These are phyloP conservation scores for Mactra quadrangularis DNA, from an alignment of 1,140 invertebrate genomes.

Conservation along the genomic window DNA sequence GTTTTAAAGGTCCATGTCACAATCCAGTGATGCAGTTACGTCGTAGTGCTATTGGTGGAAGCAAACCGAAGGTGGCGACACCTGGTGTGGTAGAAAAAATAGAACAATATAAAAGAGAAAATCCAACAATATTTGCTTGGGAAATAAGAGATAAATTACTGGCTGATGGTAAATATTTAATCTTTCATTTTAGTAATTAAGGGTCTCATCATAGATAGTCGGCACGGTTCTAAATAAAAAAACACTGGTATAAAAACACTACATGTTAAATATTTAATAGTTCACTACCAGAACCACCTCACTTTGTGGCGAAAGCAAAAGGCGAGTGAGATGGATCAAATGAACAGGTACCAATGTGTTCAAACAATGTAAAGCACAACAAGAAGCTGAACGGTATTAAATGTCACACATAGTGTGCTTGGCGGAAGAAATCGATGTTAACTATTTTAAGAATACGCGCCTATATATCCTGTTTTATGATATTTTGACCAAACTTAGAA, in stretches of 20 bases:
- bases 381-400: no score
- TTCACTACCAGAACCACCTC: no score
- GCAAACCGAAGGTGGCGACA: constrained; percentile 99
- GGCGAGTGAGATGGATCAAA: no score
- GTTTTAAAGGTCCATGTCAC: constrained; percentile 93
- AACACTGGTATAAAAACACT: background rate
- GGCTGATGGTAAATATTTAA: constrained; percentile 96
- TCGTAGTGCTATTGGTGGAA: constrained; percentile 98
- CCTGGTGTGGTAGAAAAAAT: constrained; percentile 99
- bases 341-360: no score
- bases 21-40: constrained; percentile 92
- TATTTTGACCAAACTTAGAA: no score
- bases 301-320: no score
- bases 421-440: no score
- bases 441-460: no score
- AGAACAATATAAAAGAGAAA: constrained; percentile 98
- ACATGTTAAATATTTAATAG: no score
- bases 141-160: constrained; percentile 98
- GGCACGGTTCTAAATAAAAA: constrained; percentile 87
- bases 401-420: no score
- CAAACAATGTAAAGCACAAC: no score
- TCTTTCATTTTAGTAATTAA: constrained; percentile 96
- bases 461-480: no score
- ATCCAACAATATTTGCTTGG: constrained; percentile 99
- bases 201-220: constrained; percentile 96